Conservation (phyloP, 2,797 vertebrate species). For the Clamator glandarius region DNA sequence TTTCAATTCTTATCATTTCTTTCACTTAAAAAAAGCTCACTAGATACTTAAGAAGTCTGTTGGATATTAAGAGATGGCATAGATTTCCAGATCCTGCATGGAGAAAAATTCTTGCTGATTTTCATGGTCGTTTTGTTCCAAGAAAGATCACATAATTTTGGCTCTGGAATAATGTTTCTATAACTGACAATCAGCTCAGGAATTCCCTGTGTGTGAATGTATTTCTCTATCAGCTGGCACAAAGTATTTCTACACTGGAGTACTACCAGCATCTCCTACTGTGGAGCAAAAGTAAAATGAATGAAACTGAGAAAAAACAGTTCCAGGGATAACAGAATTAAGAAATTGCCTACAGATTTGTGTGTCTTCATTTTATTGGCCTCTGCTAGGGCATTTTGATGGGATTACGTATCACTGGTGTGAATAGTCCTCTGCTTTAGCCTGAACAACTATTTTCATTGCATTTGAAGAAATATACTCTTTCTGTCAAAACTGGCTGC, state of each 20-base stretch:
- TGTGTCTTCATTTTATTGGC: neutral
- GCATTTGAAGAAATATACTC: neutral
- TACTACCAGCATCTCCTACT: neutral
- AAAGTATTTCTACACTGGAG: neutral
- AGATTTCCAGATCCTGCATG: constrained; percentile 15
- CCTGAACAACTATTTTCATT: neutral
- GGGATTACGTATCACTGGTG: neutral
- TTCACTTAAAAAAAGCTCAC: constrained; percentile 34
- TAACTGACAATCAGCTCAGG: neutral
- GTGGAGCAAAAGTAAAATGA: neutral
- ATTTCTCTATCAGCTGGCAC: constrained; percentile 22
- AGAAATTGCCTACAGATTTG: neutral
- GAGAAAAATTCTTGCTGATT: constrained; percentile 34
- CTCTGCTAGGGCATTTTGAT: neutral
- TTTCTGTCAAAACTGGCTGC: neutral
- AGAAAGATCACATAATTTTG: constrained; percentile 42
- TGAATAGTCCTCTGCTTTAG: neutral
- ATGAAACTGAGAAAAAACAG: neutral
- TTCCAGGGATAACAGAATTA: neutral
- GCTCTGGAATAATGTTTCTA: constrained; percentile 36
- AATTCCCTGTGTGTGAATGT: constrained; percentile 74
- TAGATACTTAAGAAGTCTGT: constrained; percentile 12
- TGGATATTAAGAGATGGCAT: constrained; percentile 36
- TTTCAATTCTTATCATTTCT: constrained; percentile 43
- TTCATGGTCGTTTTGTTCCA: constrained; percentile 50